These are phyloP conservation scores for Nomada fabriciana DNA, from an alignment of 2,888 invertebrate genomes.

Conservation along the genomic window DNA sequence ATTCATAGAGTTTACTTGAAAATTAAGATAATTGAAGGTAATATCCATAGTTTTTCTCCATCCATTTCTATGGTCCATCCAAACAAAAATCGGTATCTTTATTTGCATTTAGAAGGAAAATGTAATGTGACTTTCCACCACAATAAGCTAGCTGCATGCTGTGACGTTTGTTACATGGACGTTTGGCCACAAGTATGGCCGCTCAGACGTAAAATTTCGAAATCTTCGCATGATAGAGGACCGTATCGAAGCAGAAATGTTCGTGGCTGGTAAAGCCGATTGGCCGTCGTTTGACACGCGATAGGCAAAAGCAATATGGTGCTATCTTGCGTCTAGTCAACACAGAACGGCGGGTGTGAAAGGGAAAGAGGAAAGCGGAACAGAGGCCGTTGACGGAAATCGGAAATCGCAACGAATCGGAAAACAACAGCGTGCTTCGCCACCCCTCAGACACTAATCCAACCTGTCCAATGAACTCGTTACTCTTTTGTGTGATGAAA, in stretches of 20 bases:
- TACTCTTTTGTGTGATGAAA: background rate
- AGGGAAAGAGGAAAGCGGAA: conserved; percentile 6
- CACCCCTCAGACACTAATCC: conserved; percentile 33
- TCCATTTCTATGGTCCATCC: too few relatives aligned
- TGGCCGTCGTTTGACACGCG: background rate
- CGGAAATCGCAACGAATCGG: conserved; percentile 57
- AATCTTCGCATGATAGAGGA: background rate
- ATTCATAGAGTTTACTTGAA: too few relatives aligned
- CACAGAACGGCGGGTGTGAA: conserved; percentile 1
- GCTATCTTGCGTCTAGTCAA: conserved; percentile 18
- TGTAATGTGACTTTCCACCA: too few relatives aligned
- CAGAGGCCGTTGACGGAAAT: conserved; percentile 41
- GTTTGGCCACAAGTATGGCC: background rate
- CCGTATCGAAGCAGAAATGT: background rate
- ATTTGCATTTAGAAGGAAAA: too few relatives aligned
- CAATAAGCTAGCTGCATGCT: background rate
- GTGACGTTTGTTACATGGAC: background rate
- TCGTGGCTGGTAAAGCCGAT: conserved; percentile 12
- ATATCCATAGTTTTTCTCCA: too few relatives aligned
- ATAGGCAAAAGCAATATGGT: conserved; percentile 11
- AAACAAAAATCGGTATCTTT: too few relatives aligned
- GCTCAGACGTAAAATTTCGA: background rate
- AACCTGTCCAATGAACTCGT: conserved; percentile 34
- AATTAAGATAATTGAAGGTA: too few relatives aligned
- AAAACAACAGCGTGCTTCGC: conserved; percentile 58